Percentiles rank a stretch among this genome's conserved stretches.
Evolutionary conservation across 2,797 vertebrate species (phyloP).

Genomic region (Arrhamphus sclerolepis): DNA sequence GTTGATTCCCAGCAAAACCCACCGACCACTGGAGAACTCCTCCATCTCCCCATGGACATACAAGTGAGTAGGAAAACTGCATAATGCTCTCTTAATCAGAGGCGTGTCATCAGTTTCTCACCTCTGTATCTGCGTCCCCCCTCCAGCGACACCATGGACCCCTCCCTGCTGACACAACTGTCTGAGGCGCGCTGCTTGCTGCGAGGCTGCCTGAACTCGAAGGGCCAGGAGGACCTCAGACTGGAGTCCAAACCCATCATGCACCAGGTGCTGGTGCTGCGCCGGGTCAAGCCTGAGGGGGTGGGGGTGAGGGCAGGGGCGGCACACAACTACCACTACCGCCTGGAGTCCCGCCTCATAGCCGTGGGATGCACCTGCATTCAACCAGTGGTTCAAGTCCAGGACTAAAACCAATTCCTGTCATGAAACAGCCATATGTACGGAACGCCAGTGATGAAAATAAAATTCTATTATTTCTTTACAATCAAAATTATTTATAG

Average conservation of each 20-base stretch:
- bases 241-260: constrained; percentile 75
- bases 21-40: constrained; percentile 56
- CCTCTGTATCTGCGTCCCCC: constrained; percentile 6
- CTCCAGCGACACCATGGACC: constrained; percentile 56
- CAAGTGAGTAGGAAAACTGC: constrained; percentile 56
- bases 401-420: constrained; percentile 33
- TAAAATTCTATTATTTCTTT: too few species aligned
- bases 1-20: not conserved
- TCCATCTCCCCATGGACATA: constrained; percentile 82
- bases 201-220: constrained; percentile 63
- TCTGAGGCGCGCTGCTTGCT: constrained; percentile 70
- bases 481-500: too few species aligned
- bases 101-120: not conserved
- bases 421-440: too few species aligned
- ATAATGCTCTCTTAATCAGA: rapidly evolving
- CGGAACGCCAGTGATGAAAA: not conserved
- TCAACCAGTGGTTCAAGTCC: constrained; percentile 43
- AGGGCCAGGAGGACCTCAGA: constrained; percentile 57
- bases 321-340: constrained; percentile 51
- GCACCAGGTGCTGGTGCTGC: constrained; percentile 74
- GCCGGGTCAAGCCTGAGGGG: constrained; percentile 40
- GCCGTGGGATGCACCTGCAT: constrained; percentile 85
- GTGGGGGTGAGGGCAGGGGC: not conserved
- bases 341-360: constrained; percentile 70
- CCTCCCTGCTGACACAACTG: constrained; percentile 56